Percentiles rank a stretch among this genome's conserved stretches.
These are phyloP conservation scores for Salvelinus namaycush DNA, from an alignment of 2,113 vertebrate species.

Conservation along the genomic window DNA sequence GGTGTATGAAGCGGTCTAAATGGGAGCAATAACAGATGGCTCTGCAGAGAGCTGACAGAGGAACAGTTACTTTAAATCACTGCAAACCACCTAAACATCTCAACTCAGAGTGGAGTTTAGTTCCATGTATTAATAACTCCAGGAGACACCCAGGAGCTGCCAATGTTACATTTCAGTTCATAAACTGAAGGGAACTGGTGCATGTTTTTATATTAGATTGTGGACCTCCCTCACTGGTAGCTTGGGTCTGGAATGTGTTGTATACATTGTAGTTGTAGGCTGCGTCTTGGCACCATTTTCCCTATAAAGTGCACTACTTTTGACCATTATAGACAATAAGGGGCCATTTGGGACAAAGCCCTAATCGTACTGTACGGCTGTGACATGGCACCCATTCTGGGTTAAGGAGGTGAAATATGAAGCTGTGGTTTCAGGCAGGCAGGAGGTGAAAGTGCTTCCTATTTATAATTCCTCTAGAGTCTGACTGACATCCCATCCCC, in stretches of 20 bases:
- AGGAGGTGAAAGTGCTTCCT: constrained; percentile 45
- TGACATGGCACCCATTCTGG: neutral
- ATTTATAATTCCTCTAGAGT: constrained; percentile 28
- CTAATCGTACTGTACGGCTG: neutral
- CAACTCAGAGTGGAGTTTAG: constrained; percentile 3
- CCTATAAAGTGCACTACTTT: no score
- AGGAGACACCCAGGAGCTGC: neutral
- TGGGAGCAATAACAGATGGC: constrained; percentile 22
- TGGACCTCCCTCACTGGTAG: no score
- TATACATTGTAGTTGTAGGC: no score
- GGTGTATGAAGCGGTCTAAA: constrained; percentile 17
- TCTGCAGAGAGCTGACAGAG: constrained; percentile 34
- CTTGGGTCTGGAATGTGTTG: no score
- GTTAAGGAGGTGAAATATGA: constrained; percentile 33
- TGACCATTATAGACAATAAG: no score
- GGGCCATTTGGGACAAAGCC: no score
- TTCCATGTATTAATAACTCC: constrained; percentile 11
- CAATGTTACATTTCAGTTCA: neutral
- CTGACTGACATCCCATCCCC: neutral
- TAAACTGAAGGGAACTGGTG: neutral
- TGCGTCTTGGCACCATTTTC: no score
- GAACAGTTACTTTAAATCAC: constrained; percentile 55
- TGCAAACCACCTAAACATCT: constrained; percentile 33
- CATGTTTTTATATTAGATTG: no score
- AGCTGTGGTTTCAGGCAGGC: constrained; percentile 32